Evolutionary conservation across 2,888 invertebrate genomes (phyloP), one percentile per base, ranked within the genome.

Genomic region (Thecocarcelia acutangulata): DNA sequence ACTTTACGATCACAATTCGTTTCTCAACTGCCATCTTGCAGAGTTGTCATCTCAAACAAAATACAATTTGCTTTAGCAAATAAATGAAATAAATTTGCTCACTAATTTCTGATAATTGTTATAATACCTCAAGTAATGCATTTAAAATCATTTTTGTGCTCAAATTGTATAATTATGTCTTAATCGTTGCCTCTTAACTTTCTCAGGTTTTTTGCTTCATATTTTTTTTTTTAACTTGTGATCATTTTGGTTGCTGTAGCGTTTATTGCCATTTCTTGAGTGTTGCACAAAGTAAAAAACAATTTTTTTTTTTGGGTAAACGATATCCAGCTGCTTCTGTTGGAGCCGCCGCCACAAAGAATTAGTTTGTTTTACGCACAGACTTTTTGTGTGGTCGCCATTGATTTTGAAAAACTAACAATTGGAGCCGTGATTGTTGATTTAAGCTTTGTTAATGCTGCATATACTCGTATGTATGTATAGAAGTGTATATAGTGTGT

Each of bases 261-360:
- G 17, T 40, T 54, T 54, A 13, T 54, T 12, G 15, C 8, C 37
- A 44, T 46, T 50, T 48, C 19, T 17, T 52, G 42, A 61, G 19
- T 42, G 19, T 61, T 17, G 24, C 12, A 37, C 21, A 19, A 33
- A 19, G 19, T n/a, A 6, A 52, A 33, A 9, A 33, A 24, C 12
- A 12, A 44, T 37, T 52, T 15, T 70, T 24, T 40, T 66, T 63
- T 48, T 56, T 56, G 13, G 74, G 68, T 69, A 73, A 82, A 74
- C 33, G 78, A 78, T 78, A 44, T 82, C 78, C 82, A 82, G 82
- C 82, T 82, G 82, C 82, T 82, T 82, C 78, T 82, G 82, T 82
- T 78, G 82, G 82, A 70, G 82, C 54, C 70, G 69, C 81, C 73
- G 74, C 78, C 82, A 75, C 64, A 66, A 70, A 59, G 54, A 82